These are phyloP conservation scores for Sycobia sp. DNA, from an alignment of 1,140 invertebrate genomes.

Conservation along the genomic window DNA sequence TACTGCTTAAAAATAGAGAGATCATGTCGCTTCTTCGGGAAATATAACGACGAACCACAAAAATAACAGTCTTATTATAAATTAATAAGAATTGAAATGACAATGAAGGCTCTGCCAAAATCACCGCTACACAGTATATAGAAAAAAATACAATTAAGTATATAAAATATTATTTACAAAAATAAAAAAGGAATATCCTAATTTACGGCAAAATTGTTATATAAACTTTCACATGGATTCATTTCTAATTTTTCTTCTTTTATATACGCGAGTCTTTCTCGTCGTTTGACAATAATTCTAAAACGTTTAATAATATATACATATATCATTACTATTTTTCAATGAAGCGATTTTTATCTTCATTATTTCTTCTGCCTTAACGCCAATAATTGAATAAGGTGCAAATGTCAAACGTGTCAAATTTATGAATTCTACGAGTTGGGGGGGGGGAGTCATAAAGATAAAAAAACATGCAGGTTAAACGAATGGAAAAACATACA, in stretches of 20 bases:
- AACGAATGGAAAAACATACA: neutral
- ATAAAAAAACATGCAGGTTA: conserved; percentile 1
- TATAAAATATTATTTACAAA: conserved; percentile 22
- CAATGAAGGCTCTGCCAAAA: neutral
- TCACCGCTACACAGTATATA: no score
- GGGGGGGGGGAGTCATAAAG: no score
- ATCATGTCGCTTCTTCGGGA: neutral
- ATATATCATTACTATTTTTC: conserved; percentile 47
- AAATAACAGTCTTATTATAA: no score
- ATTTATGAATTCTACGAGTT: no score
- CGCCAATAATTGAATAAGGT: conserved; percentile 6
- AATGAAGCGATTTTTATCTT: conserved; percentile 26
- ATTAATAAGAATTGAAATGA: no score
- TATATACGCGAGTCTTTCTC: conserved; percentile 40
- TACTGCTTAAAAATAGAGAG: no score
- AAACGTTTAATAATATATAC: conserved; percentile 57
- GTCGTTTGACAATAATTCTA: conserved; percentile 40
- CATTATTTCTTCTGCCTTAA: neutral
- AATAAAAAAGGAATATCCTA: conserved; percentile 30
- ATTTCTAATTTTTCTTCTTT: conserved; percentile 27
- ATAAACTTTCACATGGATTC: conserved; percentile 26
- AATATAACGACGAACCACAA: conserved; percentile 7
- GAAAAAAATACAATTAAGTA: conserved; percentile 28
- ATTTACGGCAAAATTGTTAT: no score
- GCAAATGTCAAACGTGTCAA: no score